Evolutionary conservation across 1,140 invertebrate genomes (phyloP), one percentile per base, ranked within the genome.

Genomic region (Penaeus vannamei): DNA sequence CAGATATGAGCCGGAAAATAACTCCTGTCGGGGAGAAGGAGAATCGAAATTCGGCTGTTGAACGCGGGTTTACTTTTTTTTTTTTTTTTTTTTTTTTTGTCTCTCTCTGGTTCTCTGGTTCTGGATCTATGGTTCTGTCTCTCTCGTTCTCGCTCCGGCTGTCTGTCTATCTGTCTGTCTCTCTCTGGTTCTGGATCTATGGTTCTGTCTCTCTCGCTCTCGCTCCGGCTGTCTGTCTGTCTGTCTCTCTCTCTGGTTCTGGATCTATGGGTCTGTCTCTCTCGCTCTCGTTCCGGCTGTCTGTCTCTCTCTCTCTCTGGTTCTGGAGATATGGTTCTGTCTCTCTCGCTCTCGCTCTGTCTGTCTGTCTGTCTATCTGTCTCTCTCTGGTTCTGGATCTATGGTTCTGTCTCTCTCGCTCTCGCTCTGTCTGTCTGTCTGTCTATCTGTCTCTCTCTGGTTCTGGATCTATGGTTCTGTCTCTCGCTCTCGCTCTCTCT

Each of bases 361-460:
- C 62, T 84, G 17, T 84, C 81, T 61, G 14, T 62, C 53, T 62
- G 20, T 32, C 83, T 64, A n/a, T n/a, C n/a, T n/a, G n/a, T n/a
- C n/a, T n/a, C n/a, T n/a, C n/a, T n/a, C n/a, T n/a, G n/a, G n/a
- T 2, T 82, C 42, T 7, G 20, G n/a, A n/a, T 26, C 7, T 82
- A 23, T 82, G 17, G 17, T 53, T 82, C 80, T 26, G 20, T 53
- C 26, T 46, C 53, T 14, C n/a, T 26, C 0, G 19, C 62, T 42
- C 60, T 84, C 81, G 29, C 81, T 83, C 81, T 64, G 23, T 83
- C 81, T 83, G 46, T 83, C 81, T 83, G 46, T 83, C 81, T 83
- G 46, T 85, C 5, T 85, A 61, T 42, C 61, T 85, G 20, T 36
- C 17, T 85, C n/a, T 72, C 81, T 66, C 42, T 72, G 64, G 26